Evolutionary conservation across 2,888 invertebrate species (phyloP), one percentile per base, ranked within the genome.

Genomic region (Chloroclysta siterata): DNA sequence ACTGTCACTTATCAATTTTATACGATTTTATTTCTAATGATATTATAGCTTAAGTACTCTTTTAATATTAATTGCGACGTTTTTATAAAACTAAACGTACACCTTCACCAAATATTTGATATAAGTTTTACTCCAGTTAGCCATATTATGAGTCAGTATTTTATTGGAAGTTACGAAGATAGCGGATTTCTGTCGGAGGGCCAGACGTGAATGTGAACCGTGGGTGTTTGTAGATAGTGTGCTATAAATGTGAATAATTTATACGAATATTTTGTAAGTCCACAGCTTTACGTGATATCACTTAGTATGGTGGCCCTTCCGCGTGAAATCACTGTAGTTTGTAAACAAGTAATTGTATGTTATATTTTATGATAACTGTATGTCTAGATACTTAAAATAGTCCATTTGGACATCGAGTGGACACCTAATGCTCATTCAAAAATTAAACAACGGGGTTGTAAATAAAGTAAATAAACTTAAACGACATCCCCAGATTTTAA

Each of bases 181-280:
- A 85, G 85, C 72, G 78, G 85, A 87, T 90, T 87, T 84, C 80
- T 86, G 88, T 87, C 77, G 85, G 76, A 87, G 90, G 89, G 88
- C 86, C 90, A 81, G 79, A 74, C 80, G 85, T 85, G 86, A 84
- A 81, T 81, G 82, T 85, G 84, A 85, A 79, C 76, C 80, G 87
- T 85, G 90, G 87, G 84, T 90, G 89, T 88, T 82, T 91, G 91
- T 92, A 91, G 91, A 91, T 93, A 93, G 88, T 91, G 88, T 91
- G 90, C 92, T 90, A 90, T 91, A 90, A 90, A 90, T 91, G 92
- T 92, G 91, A 90, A 92, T 92, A 92, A 91, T 92, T 92, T 92
- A 91, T 91, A 92, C 91, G 90, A 93, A 86, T 92, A 91, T 89
- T 89, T 88, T 92, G 89, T 93, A 91, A 91, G 92, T 90, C 87